Conservation (phyloP, 2,797 vertebrate species). For the Phrynocephalus vlangalii region DNA sequence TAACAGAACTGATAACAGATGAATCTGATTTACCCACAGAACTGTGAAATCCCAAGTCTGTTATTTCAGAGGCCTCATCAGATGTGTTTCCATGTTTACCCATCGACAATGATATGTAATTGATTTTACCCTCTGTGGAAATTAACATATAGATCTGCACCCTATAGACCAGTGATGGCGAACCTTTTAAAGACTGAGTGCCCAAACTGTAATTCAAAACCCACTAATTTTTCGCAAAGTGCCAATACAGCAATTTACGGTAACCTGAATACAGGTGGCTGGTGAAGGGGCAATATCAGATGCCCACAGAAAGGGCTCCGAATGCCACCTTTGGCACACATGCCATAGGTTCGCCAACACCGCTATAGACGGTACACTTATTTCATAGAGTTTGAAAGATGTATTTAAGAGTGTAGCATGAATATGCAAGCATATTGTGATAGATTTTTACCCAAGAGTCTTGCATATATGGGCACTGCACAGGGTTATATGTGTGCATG, state of each 20-base stretch:
- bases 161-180: too few species aligned
- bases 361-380: background rate
- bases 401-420: background rate
- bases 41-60: background rate
- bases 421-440: constrained; percentile 3
- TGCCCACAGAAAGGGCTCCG: too few species aligned
- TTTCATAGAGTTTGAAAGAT: background rate
- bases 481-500: constrained; percentile 38
- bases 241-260: too few species aligned
- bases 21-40: background rate
- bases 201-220: too few species aligned
- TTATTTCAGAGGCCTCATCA: background rate
- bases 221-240: too few species aligned
- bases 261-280: too few species aligned
- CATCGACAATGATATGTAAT: background rate
- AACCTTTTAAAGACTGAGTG: too few species aligned
- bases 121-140: background rate
- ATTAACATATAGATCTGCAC: background rate
- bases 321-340: too few species aligned
- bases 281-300: too few species aligned
- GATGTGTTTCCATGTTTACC: background rate
- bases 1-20: background rate
- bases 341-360: too few species aligned
- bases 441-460: constrained; percentile 25
- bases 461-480: background rate